phyloP scores from a whole-genome alignment of 1,140 invertebrate genomes.

The Drosophila burlai region DNA sequence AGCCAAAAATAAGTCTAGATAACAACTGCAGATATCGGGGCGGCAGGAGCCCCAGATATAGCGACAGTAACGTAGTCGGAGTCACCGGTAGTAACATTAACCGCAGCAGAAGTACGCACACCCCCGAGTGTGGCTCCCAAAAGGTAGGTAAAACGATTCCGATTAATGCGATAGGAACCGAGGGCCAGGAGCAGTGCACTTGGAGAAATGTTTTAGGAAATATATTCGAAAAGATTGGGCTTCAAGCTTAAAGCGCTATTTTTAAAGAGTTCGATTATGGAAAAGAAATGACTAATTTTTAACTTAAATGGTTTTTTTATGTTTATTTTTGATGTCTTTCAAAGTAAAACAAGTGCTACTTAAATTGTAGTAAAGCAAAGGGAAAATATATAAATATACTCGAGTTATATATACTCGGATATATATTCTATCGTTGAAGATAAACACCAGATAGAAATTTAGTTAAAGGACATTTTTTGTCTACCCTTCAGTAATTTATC shows the following conservation, averaged over 20 bases:
- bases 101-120: slow-evolving; percentile 1
- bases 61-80: slow-evolving; percentile 13
- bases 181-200: neutral
- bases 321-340: too few species aligned
- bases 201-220: neutral
- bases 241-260: neutral
- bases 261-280: neutral
- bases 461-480: too few species aligned
- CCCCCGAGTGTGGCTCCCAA: slow-evolving; percentile 58
- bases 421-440: neutral
- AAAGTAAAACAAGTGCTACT: too few species aligned
- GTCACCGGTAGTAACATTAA: slow-evolving; percentile 32
- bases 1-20: slow-evolving; percentile 66
- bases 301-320: too few species aligned
- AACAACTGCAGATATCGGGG: slow-evolving; percentile 65
- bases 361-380: too few species aligned
- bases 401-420: neutral
- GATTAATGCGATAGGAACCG: slow-evolving; percentile 64
- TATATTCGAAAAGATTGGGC: neutral
- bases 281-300: too few species aligned
- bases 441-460: neutral
- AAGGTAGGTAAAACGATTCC: slow-evolving; percentile 73
- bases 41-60: slow-evolving; percentile 23
- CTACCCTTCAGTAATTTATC: neutral
- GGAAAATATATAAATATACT: too few species aligned